These are phyloP conservation scores for Leptodactylus fuscus DNA, from an alignment of 2,113 vertebrate genomes.

Conservation along the genomic window DNA sequence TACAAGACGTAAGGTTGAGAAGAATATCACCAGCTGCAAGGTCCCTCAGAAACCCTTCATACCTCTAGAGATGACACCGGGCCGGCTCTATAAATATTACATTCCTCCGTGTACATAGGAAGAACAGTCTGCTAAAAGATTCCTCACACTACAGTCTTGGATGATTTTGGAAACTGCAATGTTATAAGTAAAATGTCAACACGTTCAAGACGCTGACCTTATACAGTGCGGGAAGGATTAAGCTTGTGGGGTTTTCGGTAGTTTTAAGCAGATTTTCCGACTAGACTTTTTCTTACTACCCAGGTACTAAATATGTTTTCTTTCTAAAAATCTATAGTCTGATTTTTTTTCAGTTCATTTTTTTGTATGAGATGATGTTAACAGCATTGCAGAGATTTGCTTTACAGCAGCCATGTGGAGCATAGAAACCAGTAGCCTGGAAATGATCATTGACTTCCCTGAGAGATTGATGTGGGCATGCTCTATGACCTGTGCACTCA, in stretches of 20 bases:
- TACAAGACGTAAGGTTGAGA: neutral
- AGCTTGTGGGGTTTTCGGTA: neutral
- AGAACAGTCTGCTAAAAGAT: neutral
- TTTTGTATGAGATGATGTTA: too few relatives aligned
- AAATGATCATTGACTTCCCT: too few relatives aligned
- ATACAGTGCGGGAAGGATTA: neutral
- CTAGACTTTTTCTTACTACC: too few relatives aligned
- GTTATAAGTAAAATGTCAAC: slow-evolving; percentile 17
- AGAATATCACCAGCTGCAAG: slow-evolving; percentile 36
- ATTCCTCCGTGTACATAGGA: neutral
- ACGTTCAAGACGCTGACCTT: neutral
- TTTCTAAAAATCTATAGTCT: too few relatives aligned
- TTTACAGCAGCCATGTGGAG: too few relatives aligned
- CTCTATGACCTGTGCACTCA: too few relatives aligned
- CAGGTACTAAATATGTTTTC: too few relatives aligned
- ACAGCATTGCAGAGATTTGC: too few relatives aligned
- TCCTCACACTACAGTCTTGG: neutral
- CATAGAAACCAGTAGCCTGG: too few relatives aligned
- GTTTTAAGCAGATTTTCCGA: too few relatives aligned
- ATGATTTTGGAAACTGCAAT: neutral
- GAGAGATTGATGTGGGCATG: too few relatives aligned
- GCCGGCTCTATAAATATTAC: slow-evolving; percentile 46
- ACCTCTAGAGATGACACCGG: slow-evolving; percentile 41
- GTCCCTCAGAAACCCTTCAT: neutral
- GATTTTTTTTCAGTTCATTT: too few relatives aligned